Evolutionary conservation across 2,113 vertebrate genomes (phyloP).

Genomic region (Riparia riparia): DNA sequence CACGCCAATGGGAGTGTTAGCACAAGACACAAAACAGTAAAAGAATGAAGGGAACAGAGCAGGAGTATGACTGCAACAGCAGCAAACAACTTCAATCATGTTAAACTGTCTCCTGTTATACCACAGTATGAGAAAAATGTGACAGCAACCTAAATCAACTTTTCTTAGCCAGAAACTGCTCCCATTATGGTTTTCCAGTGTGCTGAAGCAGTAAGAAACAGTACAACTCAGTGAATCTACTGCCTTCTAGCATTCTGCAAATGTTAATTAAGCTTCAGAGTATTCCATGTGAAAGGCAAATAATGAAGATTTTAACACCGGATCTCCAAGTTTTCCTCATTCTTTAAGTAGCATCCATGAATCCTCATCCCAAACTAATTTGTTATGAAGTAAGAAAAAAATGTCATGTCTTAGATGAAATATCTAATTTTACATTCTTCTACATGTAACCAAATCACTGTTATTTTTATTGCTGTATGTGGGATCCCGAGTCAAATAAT

Average conservation of each 20-base stretch:
- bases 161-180: background rate
- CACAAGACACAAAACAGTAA: background rate
- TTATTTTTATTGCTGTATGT: background rate
- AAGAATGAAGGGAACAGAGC: background rate
- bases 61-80: background rate
- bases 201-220: background rate
- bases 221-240: background rate
- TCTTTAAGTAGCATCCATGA: background rate
- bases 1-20: background rate
- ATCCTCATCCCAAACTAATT: background rate
- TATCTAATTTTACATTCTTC: background rate
- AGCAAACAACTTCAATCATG: background rate
- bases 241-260: background rate
- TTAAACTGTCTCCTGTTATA: background rate
- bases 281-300: background rate
- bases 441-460: background rate
- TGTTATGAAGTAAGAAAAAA: background rate
- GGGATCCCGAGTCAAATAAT: background rate
- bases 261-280: background rate
- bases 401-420: background rate
- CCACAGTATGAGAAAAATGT: background rate
- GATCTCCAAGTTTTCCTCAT: background rate
- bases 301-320: background rate
- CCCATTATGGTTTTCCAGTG: background rate
- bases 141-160: background rate